Conservation (phyloP, 92 coral and sea anemone species). For the Phymanthus crucifer region DNA sequence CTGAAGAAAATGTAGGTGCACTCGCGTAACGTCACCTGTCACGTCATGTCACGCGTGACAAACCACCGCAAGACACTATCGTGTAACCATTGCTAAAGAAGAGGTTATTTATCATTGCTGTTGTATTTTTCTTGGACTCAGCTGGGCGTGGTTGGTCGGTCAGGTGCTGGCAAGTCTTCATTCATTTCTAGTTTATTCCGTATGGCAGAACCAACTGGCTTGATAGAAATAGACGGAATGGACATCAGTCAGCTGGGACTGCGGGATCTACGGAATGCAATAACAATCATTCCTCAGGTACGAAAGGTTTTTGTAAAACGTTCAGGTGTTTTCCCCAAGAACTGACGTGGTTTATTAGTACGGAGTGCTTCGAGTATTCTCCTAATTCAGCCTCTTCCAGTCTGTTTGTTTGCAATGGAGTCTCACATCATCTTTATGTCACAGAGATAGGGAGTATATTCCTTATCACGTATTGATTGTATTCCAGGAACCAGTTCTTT, state of each 20-base stretch:
- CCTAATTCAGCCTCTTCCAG: too few relatives aligned
- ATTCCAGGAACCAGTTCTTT: constrained; percentile 63
- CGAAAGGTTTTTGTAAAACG: neutral
- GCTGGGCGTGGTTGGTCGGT: constrained; percentile 44
- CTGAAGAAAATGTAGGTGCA: constrained; percentile 32
- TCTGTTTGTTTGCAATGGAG: too few relatives aligned
- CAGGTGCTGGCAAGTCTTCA: constrained; percentile 49
- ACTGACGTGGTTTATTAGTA: too few relatives aligned
- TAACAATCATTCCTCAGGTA: constrained; percentile 46
- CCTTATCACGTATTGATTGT: too few relatives aligned
- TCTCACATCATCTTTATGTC: too few relatives aligned
- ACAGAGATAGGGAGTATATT: too few relatives aligned
- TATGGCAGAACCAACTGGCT: constrained; percentile 41
- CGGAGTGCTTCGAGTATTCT: too few relatives aligned
- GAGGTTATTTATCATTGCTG: neutral
- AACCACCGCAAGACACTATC: constrained; percentile 33
- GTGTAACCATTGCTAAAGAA: neutral
- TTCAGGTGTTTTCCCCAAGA: neutral
- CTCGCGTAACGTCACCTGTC: neutral
- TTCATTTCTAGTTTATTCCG: constrained; percentile 36
- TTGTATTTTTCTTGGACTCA: neutral
- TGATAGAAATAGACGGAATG: constrained; percentile 35
- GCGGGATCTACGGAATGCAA: constrained; percentile 35
- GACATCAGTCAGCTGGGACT: constrained; percentile 43
- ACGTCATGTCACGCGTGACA: neutral